These are phyloP conservation scores for Synergus itoensis DNA, from an alignment of 2,888 invertebrate genomes.

Conservation along the genomic window DNA sequence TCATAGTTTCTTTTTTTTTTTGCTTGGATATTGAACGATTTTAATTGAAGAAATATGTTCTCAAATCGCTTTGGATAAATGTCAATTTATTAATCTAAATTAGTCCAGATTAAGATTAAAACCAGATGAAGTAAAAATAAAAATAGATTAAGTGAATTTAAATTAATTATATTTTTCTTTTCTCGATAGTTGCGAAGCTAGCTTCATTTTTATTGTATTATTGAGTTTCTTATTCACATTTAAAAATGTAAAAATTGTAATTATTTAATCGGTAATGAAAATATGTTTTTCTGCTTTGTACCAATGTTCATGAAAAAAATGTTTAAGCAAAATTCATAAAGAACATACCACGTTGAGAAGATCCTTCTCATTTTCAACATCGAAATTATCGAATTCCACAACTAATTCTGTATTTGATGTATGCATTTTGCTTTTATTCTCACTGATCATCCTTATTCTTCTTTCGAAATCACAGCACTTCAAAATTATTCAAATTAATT, in stretches of 20 bases:
- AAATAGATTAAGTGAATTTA: too few relatives aligned
- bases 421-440: neutral
- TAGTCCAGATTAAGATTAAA: too few relatives aligned
- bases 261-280: neutral
- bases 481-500: too few relatives aligned
- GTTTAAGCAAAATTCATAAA: neutral
- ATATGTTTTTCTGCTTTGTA: neutral
- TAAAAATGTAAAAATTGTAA: too few relatives aligned
- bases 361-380: neutral
- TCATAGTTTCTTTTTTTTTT: too few relatives aligned
- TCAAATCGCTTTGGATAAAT: too few relatives aligned
- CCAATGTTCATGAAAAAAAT: neutral
- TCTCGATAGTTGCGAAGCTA: neutral
- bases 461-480: neutral
- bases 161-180: neutral
- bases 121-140: too few relatives aligned
- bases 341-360: neutral
- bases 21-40: too few relatives aligned
- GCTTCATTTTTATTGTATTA: neutral
- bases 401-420: neutral
- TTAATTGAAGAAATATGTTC: too few relatives aligned
- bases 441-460: neutral
- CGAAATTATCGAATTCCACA: neutral
- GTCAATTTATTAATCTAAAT: too few relatives aligned
- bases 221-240: too few relatives aligned